Evolutionary conservation across 2,113 vertebrate genomes (phyloP).

Genomic region (Hemibates koningsi): DNA sequence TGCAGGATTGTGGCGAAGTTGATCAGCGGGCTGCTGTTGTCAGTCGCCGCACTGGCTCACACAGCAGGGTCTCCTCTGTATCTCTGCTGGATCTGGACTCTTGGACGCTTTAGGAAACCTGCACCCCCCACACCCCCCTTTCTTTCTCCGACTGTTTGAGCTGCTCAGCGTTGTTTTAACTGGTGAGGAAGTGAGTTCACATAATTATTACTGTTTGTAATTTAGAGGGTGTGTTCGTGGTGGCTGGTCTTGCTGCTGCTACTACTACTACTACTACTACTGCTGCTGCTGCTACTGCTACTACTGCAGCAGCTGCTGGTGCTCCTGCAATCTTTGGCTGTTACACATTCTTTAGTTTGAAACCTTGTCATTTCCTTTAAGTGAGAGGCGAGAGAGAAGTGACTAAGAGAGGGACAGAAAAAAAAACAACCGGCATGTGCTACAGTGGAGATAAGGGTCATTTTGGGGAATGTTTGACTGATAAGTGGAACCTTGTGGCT

Average conservation of each 20-base stretch:
- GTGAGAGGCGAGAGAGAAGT: not conserved
- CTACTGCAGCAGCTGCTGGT: not conserved
- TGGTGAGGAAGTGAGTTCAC: constrained; percentile 52
- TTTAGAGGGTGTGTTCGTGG: constrained; percentile 4
- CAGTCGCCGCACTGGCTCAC: not conserved
- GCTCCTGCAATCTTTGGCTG: not conserved
- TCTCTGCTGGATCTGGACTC: constrained; percentile 42
- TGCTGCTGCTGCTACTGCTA: not conserved
- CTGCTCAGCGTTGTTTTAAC: constrained; percentile 17
- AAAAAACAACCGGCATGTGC: not conserved
- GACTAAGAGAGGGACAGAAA: not conserved
- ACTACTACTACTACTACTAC: not conserved
- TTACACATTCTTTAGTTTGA: not conserved
- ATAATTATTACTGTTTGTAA: constrained; percentile 35
- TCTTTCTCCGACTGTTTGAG: not conserved
- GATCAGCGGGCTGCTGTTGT: constrained; percentile 1
- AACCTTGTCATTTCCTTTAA: constrained; percentile 17
- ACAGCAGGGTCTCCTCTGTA: not conserved
- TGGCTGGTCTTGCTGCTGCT: not conserved
- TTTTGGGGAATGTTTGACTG: constrained; percentile 28
- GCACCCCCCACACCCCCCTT: not conserved
- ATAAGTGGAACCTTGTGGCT: not conserved
- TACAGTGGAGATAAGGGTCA: constrained; percentile 22
- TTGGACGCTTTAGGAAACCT: constrained; percentile 13
- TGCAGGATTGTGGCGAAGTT: constrained; percentile 21